A percentile compares a stretch with the other conserved stretches of the same genome.
phyloP scores from a whole-genome alignment of 2,888 invertebrate species.

The Cybosia mesomella region DNA sequence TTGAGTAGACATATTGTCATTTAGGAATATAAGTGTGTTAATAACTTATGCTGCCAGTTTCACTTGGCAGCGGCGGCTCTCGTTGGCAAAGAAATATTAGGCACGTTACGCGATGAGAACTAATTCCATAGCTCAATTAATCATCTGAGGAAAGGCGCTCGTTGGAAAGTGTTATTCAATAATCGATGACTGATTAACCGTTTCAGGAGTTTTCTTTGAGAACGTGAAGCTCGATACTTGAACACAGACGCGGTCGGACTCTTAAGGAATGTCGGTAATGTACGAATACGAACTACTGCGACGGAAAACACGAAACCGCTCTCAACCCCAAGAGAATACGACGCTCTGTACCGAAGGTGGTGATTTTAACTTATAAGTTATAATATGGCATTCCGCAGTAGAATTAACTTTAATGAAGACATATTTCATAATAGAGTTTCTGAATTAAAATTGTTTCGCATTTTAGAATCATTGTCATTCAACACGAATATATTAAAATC shows the following conservation, averaged over 20 bases:
- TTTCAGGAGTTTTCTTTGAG: constrained; percentile 38
- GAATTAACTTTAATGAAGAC: constrained; percentile 16
- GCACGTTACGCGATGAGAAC: constrained; percentile 45
- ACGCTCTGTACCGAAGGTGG: constrained; percentile 20
- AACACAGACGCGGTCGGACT: constrained; percentile 27
- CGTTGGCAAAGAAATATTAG: constrained; percentile 45
- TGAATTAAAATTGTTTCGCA: background rate
- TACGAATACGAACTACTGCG: constrained; percentile 36
- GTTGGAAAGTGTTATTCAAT: constrained; percentile 42
- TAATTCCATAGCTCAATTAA: constrained; percentile 50
- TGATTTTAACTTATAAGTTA: constrained; percentile 33
- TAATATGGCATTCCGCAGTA: constrained; percentile 11
- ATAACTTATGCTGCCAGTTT: constrained; percentile 1
- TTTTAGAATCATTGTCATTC: background rate
- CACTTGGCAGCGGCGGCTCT: constrained; percentile 37
- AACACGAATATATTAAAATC: background rate
- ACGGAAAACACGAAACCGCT: constrained; percentile 45
- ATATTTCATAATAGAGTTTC: background rate
- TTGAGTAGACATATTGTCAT: too few species aligned
- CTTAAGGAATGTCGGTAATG: constrained; percentile 31
- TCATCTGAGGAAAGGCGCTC: constrained; percentile 50
- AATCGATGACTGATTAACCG: constrained; percentile 54
- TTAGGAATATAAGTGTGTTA: background rate
- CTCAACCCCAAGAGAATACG: constrained; percentile 40
- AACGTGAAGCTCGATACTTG: constrained; percentile 20